Evolutionary conservation across 2,888 invertebrate species (phyloP), one percentile per base, ranked within the genome.

Genomic region (Hecatera dysodea): DNA sequence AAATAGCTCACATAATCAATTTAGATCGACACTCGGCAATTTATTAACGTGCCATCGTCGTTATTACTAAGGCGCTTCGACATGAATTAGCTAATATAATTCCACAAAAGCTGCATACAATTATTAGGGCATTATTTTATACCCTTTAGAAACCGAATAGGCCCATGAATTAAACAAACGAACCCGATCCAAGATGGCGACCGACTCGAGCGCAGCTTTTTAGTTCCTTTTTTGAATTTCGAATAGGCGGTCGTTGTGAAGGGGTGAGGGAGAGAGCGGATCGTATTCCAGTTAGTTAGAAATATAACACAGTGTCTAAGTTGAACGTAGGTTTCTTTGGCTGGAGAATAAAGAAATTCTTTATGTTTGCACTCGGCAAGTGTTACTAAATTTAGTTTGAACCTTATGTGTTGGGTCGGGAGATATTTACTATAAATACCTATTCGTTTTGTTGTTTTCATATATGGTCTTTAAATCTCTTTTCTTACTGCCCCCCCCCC

Each of bases 151-250:
- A 59, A 78, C 63, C 62, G 46, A 66, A 69, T 67, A 85, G 81
- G 77, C 57, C 75, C 81, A 72, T 86, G 82, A 84, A 88, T 87
- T 86, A 86, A 79, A 88, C 87, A 85, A 73, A 78, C 79, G 66
- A 75, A 82, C 78, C 64, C 72, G 81, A 86, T 87, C 67, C 90
- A 93, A 93, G 84, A 94, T 94, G 94, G 93, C 93, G 86, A 86
- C 75, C 86, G 82, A 83, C 86, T 80, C 90, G 62, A 81, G 89
- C 90, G 91, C 90, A 88, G 85, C 88, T 88, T 91, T 91, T 92
- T 92, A 82, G 86, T 92, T 91, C 88, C 87, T 92, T 89, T 94
- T 94, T 94, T 91, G 89, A 90, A 91, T 90, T 93, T 93, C 90
- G 91, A 94, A 93, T 91, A 90, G 78, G 80, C 84, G 80, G 72